Evolutionary conservation across 1,140 invertebrate species (phyloP).

Genomic region (Megalonaias nervosa): DNA sequence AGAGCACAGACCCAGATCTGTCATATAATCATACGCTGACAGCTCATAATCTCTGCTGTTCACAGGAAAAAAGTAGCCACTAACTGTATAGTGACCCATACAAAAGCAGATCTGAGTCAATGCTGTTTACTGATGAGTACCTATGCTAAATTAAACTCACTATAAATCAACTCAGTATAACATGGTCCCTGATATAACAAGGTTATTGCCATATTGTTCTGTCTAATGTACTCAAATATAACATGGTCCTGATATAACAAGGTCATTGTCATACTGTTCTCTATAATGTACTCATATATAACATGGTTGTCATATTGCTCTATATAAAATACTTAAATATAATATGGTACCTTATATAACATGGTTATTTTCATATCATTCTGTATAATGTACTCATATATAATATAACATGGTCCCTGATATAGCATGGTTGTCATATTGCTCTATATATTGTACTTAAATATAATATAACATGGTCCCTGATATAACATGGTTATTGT

Average conservation of each 20-base stretch:
- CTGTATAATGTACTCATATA: not conserved
- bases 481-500: slow-evolving; percentile 1
- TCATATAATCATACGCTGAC: too few species aligned
- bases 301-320: not conserved
- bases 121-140: too few species aligned
- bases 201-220: not conserved
- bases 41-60: too few species aligned
- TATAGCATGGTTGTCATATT: too few species aligned
- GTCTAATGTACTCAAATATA: not conserved
- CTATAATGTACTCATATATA: not conserved
- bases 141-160: too few species aligned
- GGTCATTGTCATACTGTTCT: not conserved
- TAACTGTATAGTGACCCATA: too few species aligned
- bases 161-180: too few species aligned
- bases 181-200: not conserved
- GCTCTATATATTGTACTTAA: too few species aligned
- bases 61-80: too few species aligned
- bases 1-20: too few species aligned
- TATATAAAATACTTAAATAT: not conserved
- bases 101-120: too few species aligned
- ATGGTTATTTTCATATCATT: not conserved
- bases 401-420: not conserved
- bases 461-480: not conserved
- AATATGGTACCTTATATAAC: not conserved
- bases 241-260: not conserved